Percentiles rank a stretch among this genome's conserved stretches.
These are phyloP conservation scores for Leucania comma DNA, from an alignment of 2,888 invertebrate genomes.

Conservation along the genomic window DNA sequence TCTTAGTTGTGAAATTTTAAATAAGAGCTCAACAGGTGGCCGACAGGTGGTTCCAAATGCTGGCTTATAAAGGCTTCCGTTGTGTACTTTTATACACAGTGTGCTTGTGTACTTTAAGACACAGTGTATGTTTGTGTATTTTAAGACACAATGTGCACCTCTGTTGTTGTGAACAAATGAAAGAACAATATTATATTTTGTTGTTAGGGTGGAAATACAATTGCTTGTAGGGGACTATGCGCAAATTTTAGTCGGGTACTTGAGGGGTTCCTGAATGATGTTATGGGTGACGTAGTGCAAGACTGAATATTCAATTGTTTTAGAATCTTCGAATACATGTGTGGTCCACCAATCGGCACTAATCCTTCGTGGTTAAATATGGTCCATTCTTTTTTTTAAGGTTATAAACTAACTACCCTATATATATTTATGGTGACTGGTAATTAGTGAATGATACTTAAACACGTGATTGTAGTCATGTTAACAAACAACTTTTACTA, in stretches of 20 bases:
- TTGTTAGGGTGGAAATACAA: not conserved
- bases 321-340: too few relatives aligned
- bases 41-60: constrained; percentile 56
- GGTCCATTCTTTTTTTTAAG: too few relatives aligned
- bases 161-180: constrained; percentile 24
- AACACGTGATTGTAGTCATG: too few relatives aligned
- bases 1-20: constrained; percentile 53
- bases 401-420: too few relatives aligned
- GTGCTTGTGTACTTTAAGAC: constrained; percentile 42
- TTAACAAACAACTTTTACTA: too few relatives aligned
- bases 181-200: constrained; percentile 22
- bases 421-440: too few relatives aligned
- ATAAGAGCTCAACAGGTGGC: constrained; percentile 57
- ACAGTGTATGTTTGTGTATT: constrained; percentile 33
- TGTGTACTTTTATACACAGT: constrained; percentile 33
- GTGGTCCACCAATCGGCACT: too few relatives aligned
- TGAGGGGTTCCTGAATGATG: too few relatives aligned
- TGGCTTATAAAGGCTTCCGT: constrained; percentile 37
- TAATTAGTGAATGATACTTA: too few relatives aligned
- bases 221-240: not conserved
- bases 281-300: too few relatives aligned
- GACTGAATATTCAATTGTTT: too few relatives aligned
- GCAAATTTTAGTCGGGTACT: not conserved
- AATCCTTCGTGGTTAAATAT: too few relatives aligned
- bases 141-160: constrained; percentile 23